A percentile compares a stretch with the other conserved stretches of the same genome.
These are phyloP conservation scores for Rhinopithecus roxellana DNA, from an alignment of 2,113 vertebrate genomes.

Conservation along the genomic window DNA sequence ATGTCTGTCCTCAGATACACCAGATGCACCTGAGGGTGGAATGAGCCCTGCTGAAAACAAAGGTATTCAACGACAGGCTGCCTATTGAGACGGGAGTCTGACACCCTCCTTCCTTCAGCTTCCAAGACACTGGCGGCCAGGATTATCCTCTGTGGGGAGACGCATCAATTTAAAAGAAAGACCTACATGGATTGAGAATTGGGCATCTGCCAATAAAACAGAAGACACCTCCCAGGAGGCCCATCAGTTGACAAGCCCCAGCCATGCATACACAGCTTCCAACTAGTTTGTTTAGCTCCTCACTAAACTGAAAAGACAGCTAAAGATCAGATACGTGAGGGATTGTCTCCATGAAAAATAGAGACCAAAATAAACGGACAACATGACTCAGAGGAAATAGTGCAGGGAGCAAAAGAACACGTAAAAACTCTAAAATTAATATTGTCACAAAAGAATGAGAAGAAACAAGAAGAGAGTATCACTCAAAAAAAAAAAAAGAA, in stretches of 20 bases:
- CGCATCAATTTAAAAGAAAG: not conserved
- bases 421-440: not conserved
- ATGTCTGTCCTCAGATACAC: not conserved
- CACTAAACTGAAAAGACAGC: conserved; percentile 5
- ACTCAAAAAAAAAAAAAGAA: not conserved
- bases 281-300: not conserved
- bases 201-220: not conserved
- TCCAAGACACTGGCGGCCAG: not conserved
- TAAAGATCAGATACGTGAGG: not conserved
- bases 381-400: not conserved
- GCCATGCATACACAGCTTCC: not conserved
- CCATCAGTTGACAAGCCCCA: not conserved
- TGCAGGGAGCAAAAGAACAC: not conserved
- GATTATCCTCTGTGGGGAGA: not conserved
- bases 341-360: not conserved
- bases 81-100: not conserved
- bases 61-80: not conserved
- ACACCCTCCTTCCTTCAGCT: not conserved
- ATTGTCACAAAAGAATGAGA: not conserved
- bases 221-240: not conserved
- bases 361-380: not conserved
- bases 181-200: not conserved
- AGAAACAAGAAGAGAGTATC: not conserved
- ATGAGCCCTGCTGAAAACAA: not conserved
- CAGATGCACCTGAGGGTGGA: not conserved